A percentile compares a stretch with the other conserved stretches of the same genome.
Conservation (phyloP, 1,140 invertebrate species). For the Tribolium castaneum region DNA sequence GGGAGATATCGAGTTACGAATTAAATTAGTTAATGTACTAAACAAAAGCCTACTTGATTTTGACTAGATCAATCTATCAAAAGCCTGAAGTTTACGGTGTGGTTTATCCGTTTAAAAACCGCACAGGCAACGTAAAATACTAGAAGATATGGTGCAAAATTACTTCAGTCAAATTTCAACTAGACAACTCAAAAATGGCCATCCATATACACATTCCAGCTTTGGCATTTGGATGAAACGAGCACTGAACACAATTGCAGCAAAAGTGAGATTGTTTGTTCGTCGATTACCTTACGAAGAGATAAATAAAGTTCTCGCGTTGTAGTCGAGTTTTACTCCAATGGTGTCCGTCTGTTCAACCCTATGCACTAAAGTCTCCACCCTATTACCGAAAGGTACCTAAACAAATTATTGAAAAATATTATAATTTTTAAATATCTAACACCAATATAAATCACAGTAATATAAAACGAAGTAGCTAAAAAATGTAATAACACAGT, state of each 20-base stretch:
- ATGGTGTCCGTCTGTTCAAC: too few species aligned
- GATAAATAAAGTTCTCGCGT: too few species aligned
- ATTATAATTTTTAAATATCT: conserved; percentile 48
- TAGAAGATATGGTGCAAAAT: not conserved
- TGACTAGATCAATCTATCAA: conserved; percentile 60
- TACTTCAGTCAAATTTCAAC: not conserved
- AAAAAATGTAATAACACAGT: conserved; percentile 50
- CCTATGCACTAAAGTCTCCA: too few species aligned
- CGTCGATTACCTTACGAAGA: too few species aligned
- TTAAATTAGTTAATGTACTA: conserved; percentile 36
- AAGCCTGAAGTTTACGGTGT: conserved; percentile 53
- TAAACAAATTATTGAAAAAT: conserved; percentile 5
- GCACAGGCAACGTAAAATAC: conserved; percentile 47
- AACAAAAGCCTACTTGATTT: conserved; percentile 50
- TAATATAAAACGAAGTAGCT: conserved; percentile 56
- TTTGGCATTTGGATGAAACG: too few species aligned
- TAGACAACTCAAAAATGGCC: too few species aligned
- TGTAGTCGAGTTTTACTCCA: too few species aligned
- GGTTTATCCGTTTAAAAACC: conserved; percentile 50
- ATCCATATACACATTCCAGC: too few species aligned
- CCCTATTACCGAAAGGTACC: too few species aligned
- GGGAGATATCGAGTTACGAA: conserved; percentile 61
- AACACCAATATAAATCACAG: conserved; percentile 60
- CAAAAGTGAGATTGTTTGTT: too few species aligned
- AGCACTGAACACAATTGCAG: too few species aligned